A percentile compares a stretch with the other conserved stretches of the same genome.
Evolutionary conservation across 1,140 invertebrate species (phyloP).

Genomic region (Tetranychus urticae): DNA sequence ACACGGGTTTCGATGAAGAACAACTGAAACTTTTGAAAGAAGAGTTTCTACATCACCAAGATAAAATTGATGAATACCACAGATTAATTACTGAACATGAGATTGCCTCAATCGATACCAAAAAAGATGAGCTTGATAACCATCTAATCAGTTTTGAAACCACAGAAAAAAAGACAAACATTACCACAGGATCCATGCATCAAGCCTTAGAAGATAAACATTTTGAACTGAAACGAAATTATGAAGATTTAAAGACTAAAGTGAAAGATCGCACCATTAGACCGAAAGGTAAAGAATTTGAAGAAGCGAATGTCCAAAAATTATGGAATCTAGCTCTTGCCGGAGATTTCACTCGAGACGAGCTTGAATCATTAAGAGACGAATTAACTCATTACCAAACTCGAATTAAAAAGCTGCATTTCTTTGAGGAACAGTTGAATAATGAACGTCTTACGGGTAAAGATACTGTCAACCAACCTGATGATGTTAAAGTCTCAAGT

Average conservation of each 20-base stretch:
- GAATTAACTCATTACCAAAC: constrained; percentile 70
- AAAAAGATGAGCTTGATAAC: constrained; percentile 3
- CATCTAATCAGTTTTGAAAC: neutral
- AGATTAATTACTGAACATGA: constrained; percentile 38
- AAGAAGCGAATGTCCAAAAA: constrained; percentile 63
- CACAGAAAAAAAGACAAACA: constrained; percentile 7
- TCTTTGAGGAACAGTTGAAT: constrained; percentile 48
- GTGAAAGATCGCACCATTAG: constrained; percentile 42
- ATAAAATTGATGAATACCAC: constrained; percentile 74
- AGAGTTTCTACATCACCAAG: constrained; percentile 73
- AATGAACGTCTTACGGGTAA: constrained; percentile 16
- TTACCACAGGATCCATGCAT: constrained; percentile 2
- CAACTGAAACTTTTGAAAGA: constrained; percentile 59
- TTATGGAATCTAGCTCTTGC: constrained; percentile 56
- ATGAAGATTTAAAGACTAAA: constrained; percentile 40
- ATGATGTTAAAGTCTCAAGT: constrained; percentile 30
- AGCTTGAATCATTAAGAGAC: constrained; percentile 54
- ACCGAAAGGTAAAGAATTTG: constrained; percentile 42
- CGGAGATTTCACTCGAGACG: constrained; percentile 49
- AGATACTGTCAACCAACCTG: constrained; percentile 22
- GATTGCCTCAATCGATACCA: constrained; percentile 13
- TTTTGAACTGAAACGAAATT: constrained; percentile 47
- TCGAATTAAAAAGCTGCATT: constrained; percentile 51
- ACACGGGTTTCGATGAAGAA: constrained; percentile 39
- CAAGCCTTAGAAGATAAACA: constrained; percentile 37